Conservation (phyloP, 2,797 vertebrate species). For the Oreonectes daqikongensis region DNA sequence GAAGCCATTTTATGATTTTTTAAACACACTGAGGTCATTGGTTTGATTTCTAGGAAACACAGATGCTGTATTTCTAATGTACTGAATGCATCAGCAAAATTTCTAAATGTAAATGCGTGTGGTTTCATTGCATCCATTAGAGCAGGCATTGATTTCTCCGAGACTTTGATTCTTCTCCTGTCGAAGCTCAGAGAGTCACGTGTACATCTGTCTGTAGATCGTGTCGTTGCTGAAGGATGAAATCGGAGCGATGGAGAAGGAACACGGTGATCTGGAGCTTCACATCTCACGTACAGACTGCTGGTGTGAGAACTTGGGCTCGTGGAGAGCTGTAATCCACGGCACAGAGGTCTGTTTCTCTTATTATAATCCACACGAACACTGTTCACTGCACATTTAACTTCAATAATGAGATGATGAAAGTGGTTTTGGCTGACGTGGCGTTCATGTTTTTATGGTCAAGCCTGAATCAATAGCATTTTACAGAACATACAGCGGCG, state of each 20-base stretch:
- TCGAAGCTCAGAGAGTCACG: background rate
- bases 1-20: background rate
- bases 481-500: too few relatives aligned
- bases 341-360: conserved; percentile 81
- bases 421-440: too few relatives aligned
- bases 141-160: background rate
- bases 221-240: conserved; percentile 93
- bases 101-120: background rate
- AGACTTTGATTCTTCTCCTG: background rate
- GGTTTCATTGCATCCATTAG: conserved; percentile 1
- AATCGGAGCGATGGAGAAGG: conserved; percentile 91
- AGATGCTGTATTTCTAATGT: too few relatives aligned
- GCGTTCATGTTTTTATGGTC: too few relatives aligned
- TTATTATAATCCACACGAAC: background rate
- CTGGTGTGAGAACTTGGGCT: conserved; percentile 97
- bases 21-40: too few relatives aligned
- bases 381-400: background rate
- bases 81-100: too few relatives aligned
- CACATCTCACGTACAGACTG: conserved; percentile 94
- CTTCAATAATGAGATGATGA: too few relatives aligned
- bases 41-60: too few relatives aligned
- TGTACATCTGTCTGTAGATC: conserved; percentile 74
- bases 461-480: too few relatives aligned
- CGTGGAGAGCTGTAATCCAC: conserved; percentile 89
- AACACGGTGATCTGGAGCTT: conserved; percentile 90